Percentiles rank a stretch among this genome's conserved stretches.
Evolutionary conservation across 2,797 vertebrate genomes (phyloP).

Genomic region (Alectoris magna): DNA sequence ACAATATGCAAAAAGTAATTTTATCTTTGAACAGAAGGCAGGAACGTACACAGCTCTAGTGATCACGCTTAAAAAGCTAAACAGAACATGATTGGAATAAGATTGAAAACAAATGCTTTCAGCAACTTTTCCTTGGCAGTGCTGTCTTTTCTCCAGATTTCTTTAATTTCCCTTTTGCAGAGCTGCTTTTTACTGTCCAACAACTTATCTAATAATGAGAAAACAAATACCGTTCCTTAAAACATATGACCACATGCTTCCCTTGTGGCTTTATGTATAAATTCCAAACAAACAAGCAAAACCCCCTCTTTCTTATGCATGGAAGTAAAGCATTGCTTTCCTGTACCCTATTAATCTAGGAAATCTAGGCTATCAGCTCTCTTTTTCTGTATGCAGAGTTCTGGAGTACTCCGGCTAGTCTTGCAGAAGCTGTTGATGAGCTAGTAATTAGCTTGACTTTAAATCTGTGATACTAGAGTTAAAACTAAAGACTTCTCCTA

Average conservation of each 20-base stretch:
- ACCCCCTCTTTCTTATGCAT: background rate
- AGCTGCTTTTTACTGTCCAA: slow-evolving; percentile 22
- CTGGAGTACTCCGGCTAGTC: background rate
- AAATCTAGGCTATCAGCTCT: background rate
- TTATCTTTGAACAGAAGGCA: background rate
- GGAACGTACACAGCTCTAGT: background rate
- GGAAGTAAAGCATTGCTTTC: background rate
- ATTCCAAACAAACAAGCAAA: background rate
- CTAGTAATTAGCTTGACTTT: background rate
- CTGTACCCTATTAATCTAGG: background rate
- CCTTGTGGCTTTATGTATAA: background rate
- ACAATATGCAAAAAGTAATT: background rate
- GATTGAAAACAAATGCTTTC: slow-evolving; percentile 53
- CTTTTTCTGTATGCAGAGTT: background rate
- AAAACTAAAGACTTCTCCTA: background rate
- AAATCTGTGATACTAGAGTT: background rate
- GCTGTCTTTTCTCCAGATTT: slow-evolving; percentile 44
- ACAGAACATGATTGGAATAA: slow-evolving; percentile 1
- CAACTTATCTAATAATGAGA: slow-evolving; percentile 45
- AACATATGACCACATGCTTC: slow-evolving; percentile 9
- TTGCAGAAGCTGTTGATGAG: background rate
- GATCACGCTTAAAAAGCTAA: background rate
- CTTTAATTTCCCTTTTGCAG: slow-evolving; percentile 54
- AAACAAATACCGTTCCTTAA: slow-evolving; percentile 42
- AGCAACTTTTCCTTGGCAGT: slow-evolving; percentile 22